A percentile compares a stretch with the other conserved stretches of the same genome.
Evolutionary conservation across 2,113 vertebrate species (phyloP).

Genomic region (Lagopus leucura): DNA sequence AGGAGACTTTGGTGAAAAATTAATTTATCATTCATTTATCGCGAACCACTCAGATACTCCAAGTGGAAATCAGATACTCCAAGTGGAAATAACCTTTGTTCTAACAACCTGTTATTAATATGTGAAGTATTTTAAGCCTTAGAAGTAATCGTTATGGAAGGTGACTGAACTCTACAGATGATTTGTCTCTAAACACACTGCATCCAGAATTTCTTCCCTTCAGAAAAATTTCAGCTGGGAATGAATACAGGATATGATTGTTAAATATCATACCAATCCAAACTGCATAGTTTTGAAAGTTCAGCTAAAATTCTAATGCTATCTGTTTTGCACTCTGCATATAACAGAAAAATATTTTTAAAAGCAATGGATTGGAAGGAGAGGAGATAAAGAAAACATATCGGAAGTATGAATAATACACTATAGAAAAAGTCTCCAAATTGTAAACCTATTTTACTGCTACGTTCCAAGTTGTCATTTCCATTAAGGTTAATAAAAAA

Average conservation of each 20-base stretch:
- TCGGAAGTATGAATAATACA: background rate
- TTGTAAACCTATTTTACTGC: background rate
- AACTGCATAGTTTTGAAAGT: background rate
- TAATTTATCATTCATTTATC: slow-evolving; percentile 30
- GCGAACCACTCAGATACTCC: slow-evolving; percentile 28
- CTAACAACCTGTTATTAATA: background rate
- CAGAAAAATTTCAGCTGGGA: background rate
- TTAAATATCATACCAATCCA: background rate
- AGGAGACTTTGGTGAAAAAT: slow-evolving; percentile 16
- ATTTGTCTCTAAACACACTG: background rate
- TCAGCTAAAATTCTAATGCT: background rate
- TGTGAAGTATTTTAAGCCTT: background rate
- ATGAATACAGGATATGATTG: background rate
- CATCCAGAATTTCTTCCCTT: background rate
- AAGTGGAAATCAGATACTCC: background rate
- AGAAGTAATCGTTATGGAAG: background rate
- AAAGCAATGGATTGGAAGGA: background rate
- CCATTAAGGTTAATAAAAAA: background rate
- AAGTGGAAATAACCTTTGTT: background rate
- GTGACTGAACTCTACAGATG: background rate
- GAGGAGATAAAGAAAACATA: background rate
- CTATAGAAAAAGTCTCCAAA: background rate
- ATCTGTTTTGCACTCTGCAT: accelerated
- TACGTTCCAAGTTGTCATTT: background rate
- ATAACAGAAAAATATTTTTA: background rate